phyloP scores from a whole-genome alignment of 2,888 invertebrate genomes.

The Rotaria magnacalcarata region DNA sequence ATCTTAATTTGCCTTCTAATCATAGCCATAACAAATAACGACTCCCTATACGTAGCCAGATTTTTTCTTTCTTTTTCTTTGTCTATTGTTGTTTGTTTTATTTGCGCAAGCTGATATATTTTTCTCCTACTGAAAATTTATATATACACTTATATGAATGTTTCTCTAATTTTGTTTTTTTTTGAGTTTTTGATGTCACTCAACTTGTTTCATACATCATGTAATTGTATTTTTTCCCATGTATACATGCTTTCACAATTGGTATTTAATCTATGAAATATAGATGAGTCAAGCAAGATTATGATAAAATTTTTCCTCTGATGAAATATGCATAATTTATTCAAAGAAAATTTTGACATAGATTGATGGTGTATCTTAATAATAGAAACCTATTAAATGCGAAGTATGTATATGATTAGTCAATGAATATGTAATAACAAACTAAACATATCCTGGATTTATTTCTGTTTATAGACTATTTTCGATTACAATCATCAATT shows the following conservation, averaged over 20 bases:
- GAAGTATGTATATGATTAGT: not conserved
- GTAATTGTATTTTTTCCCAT: not conserved
- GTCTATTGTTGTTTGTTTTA: not conserved
- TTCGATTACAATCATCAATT: too few relatives aligned
- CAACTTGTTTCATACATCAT: not conserved
- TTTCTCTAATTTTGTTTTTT: not conserved
- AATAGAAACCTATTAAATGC: not conserved
- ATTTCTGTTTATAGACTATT: not conserved
- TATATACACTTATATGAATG: not conserved
- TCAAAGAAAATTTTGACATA: not conserved
- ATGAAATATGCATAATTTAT: not conserved
- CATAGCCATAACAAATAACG: conserved; percentile 12
- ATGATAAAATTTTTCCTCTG: too few relatives aligned
- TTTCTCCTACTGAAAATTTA: not conserved
- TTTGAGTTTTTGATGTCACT: not conserved
- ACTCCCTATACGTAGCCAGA: conserved; percentile 1
- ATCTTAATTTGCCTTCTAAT: not conserved
- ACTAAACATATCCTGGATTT: not conserved
- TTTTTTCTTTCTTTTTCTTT: not conserved
- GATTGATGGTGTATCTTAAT: not conserved
- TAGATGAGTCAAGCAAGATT: not conserved
- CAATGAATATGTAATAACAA: not conserved
- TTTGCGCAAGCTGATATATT: conserved; percentile 4
- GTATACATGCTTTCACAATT: conserved; percentile 12
- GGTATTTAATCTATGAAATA: not conserved